Percentiles rank a stretch among this genome's conserved stretches.
Conservation (phyloP, 1,140 invertebrate genomes). For the Drosophila sp. region DNA sequence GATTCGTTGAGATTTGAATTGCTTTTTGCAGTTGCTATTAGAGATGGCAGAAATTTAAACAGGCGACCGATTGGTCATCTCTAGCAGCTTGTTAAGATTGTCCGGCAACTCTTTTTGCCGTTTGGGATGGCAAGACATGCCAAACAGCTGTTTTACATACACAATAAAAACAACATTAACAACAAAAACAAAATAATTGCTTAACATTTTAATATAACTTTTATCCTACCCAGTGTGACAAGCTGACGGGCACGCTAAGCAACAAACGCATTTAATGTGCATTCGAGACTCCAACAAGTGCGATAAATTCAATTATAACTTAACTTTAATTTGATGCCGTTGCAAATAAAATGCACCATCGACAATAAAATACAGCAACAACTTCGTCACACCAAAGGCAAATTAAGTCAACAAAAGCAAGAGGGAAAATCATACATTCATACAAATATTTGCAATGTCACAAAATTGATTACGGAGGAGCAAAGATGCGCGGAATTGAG, state of each 20-base stretch:
- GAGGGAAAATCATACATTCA: conserved; percentile 4
- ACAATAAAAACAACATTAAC: conserved; percentile 50
- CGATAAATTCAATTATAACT: conserved; percentile 25
- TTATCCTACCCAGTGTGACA: conserved; percentile 50
- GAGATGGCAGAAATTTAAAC: not conserved
- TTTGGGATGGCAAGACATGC: not conserved
- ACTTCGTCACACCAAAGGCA: conserved; percentile 20
- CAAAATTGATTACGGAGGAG: conserved; percentile 43
- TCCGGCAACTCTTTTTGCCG: not conserved
- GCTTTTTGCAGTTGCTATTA: not conserved
- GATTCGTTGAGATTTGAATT: not conserved
- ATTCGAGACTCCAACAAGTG: conserved; percentile 22
- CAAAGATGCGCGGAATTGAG: conserved; percentile 88
- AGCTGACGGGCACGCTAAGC: conserved; percentile 9
- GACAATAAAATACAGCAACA: not conserved
- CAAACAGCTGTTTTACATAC: conserved; percentile 47
- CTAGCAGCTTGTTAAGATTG: not conserved
- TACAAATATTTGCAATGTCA: conserved; percentile 35
- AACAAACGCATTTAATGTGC: conserved; percentile 13
- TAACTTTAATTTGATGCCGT: not conserved
- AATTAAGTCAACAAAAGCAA: conserved; percentile 24
- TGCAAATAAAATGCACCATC: not conserved
- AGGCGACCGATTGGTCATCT: not conserved
- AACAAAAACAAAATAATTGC: conserved; percentile 25
- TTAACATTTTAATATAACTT: conserved; percentile 51